A percentile compares a stretch with the other conserved stretches of the same genome.
These are phyloP conservation scores for Trachemys scripta DNA, from an alignment of 2,113 vertebrate species.

Conservation along the genomic window DNA sequence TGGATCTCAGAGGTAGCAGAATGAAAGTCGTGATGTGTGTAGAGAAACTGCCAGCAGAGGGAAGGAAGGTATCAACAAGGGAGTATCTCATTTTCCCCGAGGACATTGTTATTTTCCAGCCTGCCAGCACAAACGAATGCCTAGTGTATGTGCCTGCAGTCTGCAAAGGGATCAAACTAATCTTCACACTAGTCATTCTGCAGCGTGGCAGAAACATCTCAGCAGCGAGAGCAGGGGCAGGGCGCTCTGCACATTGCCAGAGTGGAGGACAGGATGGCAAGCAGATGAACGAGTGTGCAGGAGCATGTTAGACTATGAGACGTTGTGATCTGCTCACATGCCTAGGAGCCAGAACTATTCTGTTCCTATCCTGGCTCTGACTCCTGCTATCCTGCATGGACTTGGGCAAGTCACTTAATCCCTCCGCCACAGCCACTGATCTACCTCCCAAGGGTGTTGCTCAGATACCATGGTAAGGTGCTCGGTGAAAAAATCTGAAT, in stretches of 20 bases:
- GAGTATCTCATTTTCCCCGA: constrained; percentile 28
- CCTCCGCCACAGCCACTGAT: neutral
- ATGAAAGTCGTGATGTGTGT: constrained; percentile 39
- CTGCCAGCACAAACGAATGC: neutral
- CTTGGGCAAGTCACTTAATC: accelerated
- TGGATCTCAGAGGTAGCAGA: constrained; percentile 40
- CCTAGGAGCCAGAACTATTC: neutral
- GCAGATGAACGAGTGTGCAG: neutral
- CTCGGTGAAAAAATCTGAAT: neutral
- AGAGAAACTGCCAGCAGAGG: constrained; percentile 60
- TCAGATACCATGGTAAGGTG: neutral
- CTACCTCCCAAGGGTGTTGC: neutral
- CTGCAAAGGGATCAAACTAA: accelerated
- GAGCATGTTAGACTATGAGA: neutral
- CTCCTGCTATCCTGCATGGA: neutral
- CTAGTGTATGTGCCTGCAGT: neutral
- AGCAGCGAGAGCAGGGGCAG: neutral
- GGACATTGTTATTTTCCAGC: constrained; percentile 46
- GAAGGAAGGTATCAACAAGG: constrained; percentile 35
- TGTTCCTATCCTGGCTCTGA: accelerated
- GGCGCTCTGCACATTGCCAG: neutral
- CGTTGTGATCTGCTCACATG: neutral
- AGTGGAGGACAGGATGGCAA: neutral
- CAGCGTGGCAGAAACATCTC: neutral
- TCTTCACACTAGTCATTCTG: neutral